Evolutionary conservation across 1,140 invertebrate species (phyloP), one percentile per base, ranked within the genome.

Genomic region (Temnothorax curvispinosus): DNA sequence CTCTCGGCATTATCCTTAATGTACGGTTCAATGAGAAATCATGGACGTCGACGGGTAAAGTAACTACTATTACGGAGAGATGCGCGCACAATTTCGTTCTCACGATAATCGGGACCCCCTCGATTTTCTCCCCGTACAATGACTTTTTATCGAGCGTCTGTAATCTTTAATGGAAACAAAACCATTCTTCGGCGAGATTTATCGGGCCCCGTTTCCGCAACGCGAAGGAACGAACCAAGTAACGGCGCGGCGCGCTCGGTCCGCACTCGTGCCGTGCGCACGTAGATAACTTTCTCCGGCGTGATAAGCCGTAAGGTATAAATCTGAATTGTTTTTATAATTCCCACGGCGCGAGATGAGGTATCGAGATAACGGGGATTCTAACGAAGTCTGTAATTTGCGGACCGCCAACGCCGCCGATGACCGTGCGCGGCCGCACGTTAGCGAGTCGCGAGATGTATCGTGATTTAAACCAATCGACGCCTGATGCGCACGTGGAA

Each of bases 291-390:
- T 92, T 93, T 93, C 92, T 87, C 91, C 90, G 87, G 85, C 87
- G 86, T 91, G 92, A 93, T 93, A 93, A 93, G 92, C 92, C 90
- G 91, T 90, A 86, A 93, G 91, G 90, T 93, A 93, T 93, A 93
- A 92, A 92, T 93, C 92, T 92, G 91, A 93, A 92, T 93, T 92
- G 92, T 93, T 93, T 93, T 92, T 92, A 93, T 93, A 91, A 93
- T 92, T 93, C 91, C 86, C 47, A 86, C 91, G 84, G 89, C 84
- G 86, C 35, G 85, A 92, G 91, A 93, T 91, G 88, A 86, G 89
- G 91, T 88, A 87, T 90, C 92, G 89, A 92, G 92, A 92, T 93
- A 93, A 92, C 91, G 87, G 89, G 89, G 89, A 92, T 92, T 92
- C 92, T 93, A 93, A 93, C 92, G 88, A 93, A 93, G 90, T 93